Evolutionary conservation across 2,888 invertebrate species (phyloP).

Genomic region (Harpalus rufipes): DNA sequence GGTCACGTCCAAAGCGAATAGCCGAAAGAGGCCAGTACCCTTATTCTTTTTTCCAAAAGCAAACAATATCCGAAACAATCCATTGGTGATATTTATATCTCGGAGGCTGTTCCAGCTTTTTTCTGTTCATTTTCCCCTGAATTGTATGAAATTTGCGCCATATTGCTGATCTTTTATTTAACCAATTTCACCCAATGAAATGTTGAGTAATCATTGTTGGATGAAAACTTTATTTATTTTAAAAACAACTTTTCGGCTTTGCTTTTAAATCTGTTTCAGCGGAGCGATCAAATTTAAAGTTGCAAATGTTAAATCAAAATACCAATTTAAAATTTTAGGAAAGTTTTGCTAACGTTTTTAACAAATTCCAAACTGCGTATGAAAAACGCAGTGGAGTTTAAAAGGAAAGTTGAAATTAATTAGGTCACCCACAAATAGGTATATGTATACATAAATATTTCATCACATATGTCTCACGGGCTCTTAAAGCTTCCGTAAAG

Average conservation of each 20-base stretch:
- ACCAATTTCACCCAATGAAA: neutral
- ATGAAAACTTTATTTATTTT: conserved; percentile 2
- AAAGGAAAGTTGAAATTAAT: neutral
- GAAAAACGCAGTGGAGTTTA: neutral
- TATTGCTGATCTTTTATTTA: conserved; percentile 25
- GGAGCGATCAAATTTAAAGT: neutral
- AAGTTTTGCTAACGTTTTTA: neutral
- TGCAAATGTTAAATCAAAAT: neutral
- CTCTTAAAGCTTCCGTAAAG: neutral
- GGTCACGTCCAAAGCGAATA: conserved; percentile 52
- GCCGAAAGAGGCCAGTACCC: conserved; percentile 19
- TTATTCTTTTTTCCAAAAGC: conserved; percentile 15
- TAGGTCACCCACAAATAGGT: neutral
- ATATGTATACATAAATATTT: neutral
- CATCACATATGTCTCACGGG: neutral
- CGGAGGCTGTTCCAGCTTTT: conserved; percentile 4
- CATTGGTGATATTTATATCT: conserved; percentile 49
- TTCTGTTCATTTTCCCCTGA: conserved; percentile 10
- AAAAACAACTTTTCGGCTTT: conserved; percentile 2
- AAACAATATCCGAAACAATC: conserved; percentile 59
- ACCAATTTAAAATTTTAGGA: neutral
- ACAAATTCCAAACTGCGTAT: neutral
- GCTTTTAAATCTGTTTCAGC: neutral
- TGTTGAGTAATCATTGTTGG: neutral
- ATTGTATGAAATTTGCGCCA: neutral